Conservation (phyloP, 92 coral and sea anemone species). For the Isaurus tuberculatus region DNA sequence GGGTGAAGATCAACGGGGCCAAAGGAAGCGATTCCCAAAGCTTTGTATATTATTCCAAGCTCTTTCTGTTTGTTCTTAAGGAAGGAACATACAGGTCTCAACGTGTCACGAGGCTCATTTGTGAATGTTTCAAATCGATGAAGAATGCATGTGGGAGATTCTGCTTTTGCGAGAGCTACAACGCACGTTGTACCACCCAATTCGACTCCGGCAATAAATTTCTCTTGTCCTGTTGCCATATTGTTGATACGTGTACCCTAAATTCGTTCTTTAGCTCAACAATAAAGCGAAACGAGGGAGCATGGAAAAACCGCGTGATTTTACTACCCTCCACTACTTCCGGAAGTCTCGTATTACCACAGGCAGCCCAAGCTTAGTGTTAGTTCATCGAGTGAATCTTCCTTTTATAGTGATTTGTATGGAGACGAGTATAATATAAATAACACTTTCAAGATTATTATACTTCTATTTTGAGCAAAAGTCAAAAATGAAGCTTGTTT, state of each 20-base stretch:
- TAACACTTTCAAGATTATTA: too few species aligned
- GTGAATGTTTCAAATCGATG: constrained; percentile 72
- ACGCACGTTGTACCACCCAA: constrained; percentile 93
- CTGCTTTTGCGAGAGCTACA: constrained; percentile 78
- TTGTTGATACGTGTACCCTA: background rate
- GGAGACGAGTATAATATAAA: too few species aligned
- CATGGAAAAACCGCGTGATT: too few species aligned
- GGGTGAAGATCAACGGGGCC: constrained; percentile 89
- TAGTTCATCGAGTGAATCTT: too few species aligned
- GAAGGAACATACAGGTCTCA: constrained; percentile 56
- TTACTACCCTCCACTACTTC: too few species aligned
- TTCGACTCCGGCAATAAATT: constrained; percentile 86
- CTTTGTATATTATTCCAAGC: constrained; percentile 53
- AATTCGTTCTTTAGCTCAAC: too few species aligned
- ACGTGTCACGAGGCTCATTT: constrained; percentile 63
- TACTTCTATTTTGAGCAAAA: too few species aligned
- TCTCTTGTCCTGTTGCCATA: constrained; percentile 24
- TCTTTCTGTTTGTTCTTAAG: constrained; percentile 62
- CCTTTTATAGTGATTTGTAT: too few species aligned
- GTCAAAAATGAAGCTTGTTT: too few species aligned
- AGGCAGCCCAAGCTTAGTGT: too few species aligned
- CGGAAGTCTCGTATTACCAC: too few species aligned
- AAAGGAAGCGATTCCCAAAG: constrained; percentile 92
- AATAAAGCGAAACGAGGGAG: too few species aligned
- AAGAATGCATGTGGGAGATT: constrained; percentile 63